Evolutionary conservation across 2,797 vertebrate genomes (phyloP), one percentile per base, ranked within the genome.

Genomic region (Acrossocheilus fasciatus): DNA sequence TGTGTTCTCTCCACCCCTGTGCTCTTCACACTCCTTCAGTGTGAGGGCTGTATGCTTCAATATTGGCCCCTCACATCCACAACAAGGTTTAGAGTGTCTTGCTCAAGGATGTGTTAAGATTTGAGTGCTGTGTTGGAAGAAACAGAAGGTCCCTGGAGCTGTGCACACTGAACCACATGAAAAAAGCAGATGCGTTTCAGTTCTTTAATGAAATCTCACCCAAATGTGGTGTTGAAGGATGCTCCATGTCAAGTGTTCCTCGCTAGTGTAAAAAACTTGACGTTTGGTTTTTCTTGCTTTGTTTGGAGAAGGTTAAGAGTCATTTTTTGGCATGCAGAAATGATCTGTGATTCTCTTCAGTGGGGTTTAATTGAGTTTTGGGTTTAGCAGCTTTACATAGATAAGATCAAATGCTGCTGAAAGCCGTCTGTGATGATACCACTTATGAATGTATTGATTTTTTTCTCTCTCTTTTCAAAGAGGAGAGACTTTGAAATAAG

Each of bases 91-190:
- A 54, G 41, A 87, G 82, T 87, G 82, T 82, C 79, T 88, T 84
- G 77, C 78, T 87, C 77, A 84, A 84, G 82, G 82, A 88, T 80
- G 81, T 84, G 82, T 86, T 79, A 73, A 82, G 83, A 85, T 84
- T 76, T 74, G 85, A 90, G 85, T 86, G 89, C 73, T 72, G 82
- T 86, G 76, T 81, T 76, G 66, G 83, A 81, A 82, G 84, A 87
- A 84, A 81, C 79, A 70, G 84, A 64, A 66, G 54, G 41, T 86
- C 57, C 72, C 84, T 66, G 54, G 81, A 73, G 85, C 76, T 50
- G 18, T 75, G 47, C 69, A 80, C 26, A 45, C 76, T 76, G 43
- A 82, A 62, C 78, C 80, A 69, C 78, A 85, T 57, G 69, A 75
- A 73, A 75, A 69, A 87, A 85, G 34, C 57, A 70, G 43, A 87